Base-by-base conservation (phyloP, 2,888 invertebrate species). In the Embidobia sp. region DNA sequence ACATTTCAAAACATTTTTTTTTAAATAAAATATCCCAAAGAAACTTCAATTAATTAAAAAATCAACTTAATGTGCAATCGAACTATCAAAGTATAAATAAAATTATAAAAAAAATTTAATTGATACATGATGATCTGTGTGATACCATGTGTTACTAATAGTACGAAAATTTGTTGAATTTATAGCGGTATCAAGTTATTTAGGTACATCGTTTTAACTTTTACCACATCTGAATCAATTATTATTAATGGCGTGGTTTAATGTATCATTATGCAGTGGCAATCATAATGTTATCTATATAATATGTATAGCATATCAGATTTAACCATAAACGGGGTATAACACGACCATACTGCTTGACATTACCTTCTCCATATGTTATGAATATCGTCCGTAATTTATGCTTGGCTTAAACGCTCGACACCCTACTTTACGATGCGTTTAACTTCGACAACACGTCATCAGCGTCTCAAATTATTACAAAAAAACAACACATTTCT, bases 351-450 rank as follows among this genome's bases (percentile, higher is more conserved):
- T 85, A 84, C 83, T 84, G 86, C 76, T 55, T 66, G 19, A 46
- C 49, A 73, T 67, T 70, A 77, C 67, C 35, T 63, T 59, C 77
- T 75, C 81, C 85, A 85, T 85, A 83, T 85, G 85, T 67, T 77
- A 79, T 78, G 80, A 82, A 82, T 79, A 64, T 81, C 77, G 79
- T 63, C 33, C 74, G 53, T 83, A 84, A 85, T 85, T 85, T 84
- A 82, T 82, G 76, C 81, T 61, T 69, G 33, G 61, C 76, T 77
- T 86, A 87, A 88, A 87, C 84, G 86, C 83, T 83, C 84, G 79
- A 85, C 86, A 83, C 83, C 82, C 84, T 75, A 80, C 80, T 81
- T 81, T 78, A 33, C 74, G 77, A 49, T 49, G 31, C 57, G 67
- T 46, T 75, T 46, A 66, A 73, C 51, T 46, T 55, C 61, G 63